A percentile compares a stretch with the other conserved stretches of the same genome.
Evolutionary conservation across 2,888 invertebrate species (phyloP).

Genomic region (Zele albiditarsus): DNA sequence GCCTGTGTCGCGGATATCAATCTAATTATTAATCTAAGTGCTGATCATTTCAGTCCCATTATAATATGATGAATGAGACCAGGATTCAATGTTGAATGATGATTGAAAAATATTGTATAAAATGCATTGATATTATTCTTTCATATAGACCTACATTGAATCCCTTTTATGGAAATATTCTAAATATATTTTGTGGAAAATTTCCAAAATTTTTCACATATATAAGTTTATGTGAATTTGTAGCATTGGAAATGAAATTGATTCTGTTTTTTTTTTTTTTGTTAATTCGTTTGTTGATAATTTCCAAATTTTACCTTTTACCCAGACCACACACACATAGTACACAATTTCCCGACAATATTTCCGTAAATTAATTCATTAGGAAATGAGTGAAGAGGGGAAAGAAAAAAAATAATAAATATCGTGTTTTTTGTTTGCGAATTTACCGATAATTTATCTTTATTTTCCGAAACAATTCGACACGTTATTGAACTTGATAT

Average conservation of each 20-base stretch:
- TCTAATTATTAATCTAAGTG: constrained; percentile 36
- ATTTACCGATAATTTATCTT: not conserved
- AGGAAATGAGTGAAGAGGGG: not conserved
- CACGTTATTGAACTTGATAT: not conserved
- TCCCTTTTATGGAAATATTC: not conserved
- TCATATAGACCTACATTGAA: constrained; percentile 24
- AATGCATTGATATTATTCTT: constrained; percentile 1
- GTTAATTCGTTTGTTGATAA: not conserved
- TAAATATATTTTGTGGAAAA: not conserved
- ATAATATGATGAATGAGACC: constrained; percentile 38
- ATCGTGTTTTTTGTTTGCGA: not conserved
- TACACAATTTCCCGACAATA: not conserved
- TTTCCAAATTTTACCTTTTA: not conserved
- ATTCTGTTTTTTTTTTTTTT: not conserved
- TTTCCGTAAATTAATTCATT: not conserved
- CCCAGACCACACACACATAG: not conserved
- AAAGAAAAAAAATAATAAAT: not conserved
- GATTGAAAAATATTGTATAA: not conserved
- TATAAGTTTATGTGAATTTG: too few relatives aligned
- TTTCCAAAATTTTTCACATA: not conserved
- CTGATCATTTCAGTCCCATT: constrained; percentile 29
- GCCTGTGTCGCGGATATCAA: constrained; percentile 21
- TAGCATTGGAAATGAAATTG: too few relatives aligned
- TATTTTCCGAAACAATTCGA: not conserved
- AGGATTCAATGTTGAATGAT: constrained; percentile 43